phyloP scores from a whole-genome alignment of 1,140 invertebrate species.

The roundworm (Caenorhabditis elegans) region WBcel235 BX284604.4:2374001-2374500 shows the following conservation, averaged over 20 bases:
- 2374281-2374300: conserved; percentile 60
- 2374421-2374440: conserved; percentile 59
- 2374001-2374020: no score
- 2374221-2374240: conserved; percentile 42
- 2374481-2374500: conserved; percentile 47
- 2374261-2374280: conserved; percentile 57
- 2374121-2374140: no score
- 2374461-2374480: conserved; percentile 61
- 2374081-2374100: no score
- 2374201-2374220: conserved; percentile 56
- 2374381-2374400: conserved; percentile 52
- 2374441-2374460: conserved; percentile 55
- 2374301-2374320: conserved; percentile 62
- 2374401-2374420: conserved; percentile 59
- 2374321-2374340: conserved; percentile 63
- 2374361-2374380: conserved; percentile 64
- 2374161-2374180: neutral
- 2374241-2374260: conserved; percentile 52
- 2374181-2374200: conserved; percentile 39
- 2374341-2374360: conserved; percentile 59
- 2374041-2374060: no score
- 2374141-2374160: no score
- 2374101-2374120: no score
- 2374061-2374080: no score
- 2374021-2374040: no score